These are phyloP conservation scores for Pseudococcus longispinus DNA, from an alignment of 2,888 invertebrate genomes.

Conservation along the genomic window DNA sequence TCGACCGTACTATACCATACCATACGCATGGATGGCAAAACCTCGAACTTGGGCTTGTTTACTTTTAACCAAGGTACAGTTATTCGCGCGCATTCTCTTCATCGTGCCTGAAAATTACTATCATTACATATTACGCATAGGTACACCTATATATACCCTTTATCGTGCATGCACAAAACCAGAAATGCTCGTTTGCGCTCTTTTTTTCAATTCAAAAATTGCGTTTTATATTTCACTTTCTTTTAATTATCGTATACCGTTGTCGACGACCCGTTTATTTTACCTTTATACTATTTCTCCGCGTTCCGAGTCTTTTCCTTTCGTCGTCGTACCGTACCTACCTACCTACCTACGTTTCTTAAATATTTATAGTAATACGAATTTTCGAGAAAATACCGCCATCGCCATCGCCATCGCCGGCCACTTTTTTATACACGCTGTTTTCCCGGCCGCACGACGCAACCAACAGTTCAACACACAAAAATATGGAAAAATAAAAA, in stretches of 20 bases:
- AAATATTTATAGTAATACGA: slow-evolving; percentile 22
- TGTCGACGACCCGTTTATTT: background rate
- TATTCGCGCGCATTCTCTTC: slow-evolving; percentile 18
- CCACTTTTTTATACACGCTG: background rate
- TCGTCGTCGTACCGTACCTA: background rate
- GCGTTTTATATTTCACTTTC: slow-evolving; percentile 29
- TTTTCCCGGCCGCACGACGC: background rate
- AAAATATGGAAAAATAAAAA: background rate
- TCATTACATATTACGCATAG: slow-evolving; percentile 17
- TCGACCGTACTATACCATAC: no score
- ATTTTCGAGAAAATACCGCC: slow-evolving; percentile 13
- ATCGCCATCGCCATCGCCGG: background rate
- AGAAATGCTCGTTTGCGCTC: slow-evolving; percentile 35
- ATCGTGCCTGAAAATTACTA: slow-evolving; percentile 16
- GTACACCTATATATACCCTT: background rate
- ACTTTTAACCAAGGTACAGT: slow-evolving; percentile 20
- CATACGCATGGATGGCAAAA: no score
- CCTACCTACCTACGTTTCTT: slow-evolving; percentile 9
- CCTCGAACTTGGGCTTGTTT: background rate
- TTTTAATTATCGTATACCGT: slow-evolving; percentile 22
- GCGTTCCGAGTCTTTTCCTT: background rate
- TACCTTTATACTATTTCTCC: background rate
- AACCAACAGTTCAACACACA: background rate
- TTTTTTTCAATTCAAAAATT: background rate
- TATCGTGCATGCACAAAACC: background rate